Conservation (phyloP, 2,888 invertebrate species). For the Perizoma affinitatum region DNA sequence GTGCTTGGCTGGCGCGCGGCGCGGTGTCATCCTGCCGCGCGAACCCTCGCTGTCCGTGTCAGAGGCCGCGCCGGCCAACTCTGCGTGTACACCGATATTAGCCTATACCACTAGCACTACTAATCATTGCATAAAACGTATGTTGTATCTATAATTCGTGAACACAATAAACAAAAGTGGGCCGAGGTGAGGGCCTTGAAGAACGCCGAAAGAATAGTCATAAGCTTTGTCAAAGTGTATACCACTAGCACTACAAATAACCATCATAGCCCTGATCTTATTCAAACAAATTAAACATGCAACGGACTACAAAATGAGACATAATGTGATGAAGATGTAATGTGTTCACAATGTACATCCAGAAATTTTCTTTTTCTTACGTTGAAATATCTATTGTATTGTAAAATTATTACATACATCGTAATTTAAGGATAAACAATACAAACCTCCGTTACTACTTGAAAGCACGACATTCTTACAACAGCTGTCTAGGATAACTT, state of each 20-base stretch:
- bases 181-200: neutral
- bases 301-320: neutral
- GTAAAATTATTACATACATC: neutral
- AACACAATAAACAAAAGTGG: conserved; percentile 6
- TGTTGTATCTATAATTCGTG: neutral
- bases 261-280: neutral
- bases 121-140: neutral
- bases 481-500: conserved; percentile 47
- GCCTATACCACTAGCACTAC: conserved; percentile 30
- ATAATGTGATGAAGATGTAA: conserved; percentile 12
- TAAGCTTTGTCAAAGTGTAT: neutral
- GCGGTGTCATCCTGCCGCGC: conserved; percentile 57
- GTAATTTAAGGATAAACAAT: neutral
- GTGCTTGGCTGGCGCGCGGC: conserved; percentile 38
- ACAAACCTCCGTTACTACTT: conserved; percentile 62
- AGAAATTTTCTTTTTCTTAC: conserved; percentile 1
- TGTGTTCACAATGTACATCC: conserved; percentile 1
- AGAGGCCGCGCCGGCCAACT: conserved; percentile 75
- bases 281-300: too few species aligned
- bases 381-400: neutral
- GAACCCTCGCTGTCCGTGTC: conserved; percentile 76
- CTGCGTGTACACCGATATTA: conserved; percentile 48
- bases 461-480: conserved; percentile 43
- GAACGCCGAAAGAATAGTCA: neutral
- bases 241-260: neutral